Base-by-base conservation (phyloP, 2,888 invertebrate genomes). In the Alentia gelatinosa region DNA sequence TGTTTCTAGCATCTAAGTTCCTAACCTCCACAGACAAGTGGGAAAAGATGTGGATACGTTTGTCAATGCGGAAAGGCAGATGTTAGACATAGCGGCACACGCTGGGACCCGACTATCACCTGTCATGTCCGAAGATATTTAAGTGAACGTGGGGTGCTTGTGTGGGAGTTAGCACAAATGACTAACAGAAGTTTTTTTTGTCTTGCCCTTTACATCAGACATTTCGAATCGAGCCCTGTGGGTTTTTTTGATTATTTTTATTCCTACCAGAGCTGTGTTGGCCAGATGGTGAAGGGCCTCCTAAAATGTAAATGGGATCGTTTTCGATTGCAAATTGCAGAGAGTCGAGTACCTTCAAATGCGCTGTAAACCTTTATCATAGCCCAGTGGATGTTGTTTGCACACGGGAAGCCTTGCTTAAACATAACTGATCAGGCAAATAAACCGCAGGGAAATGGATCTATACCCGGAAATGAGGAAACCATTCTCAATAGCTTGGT, bases 361-460 rank as follows among this genome's bases (percentile, higher is more conserved):
- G 15, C 33, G n/a, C 26, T 26, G 68, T 68, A 68, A 68, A 68
- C 12, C 68, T 68, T 12, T 26, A 19, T n/a, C 15, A 68, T 26
- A 68, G 68, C n/a, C 26, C 30, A 12, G 68, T 30, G 26, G 12
- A 26, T 26, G 30, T 26, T 68, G 68, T n/a, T 68, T 68, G 68
- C 30, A 0, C n/a, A 12, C 1, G 68, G 33, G 33, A 68, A 68
- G 68, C 30, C 23, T 19, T 68, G 1, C 30, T 68, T 68, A 68
- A 68, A 68, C 68, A 68, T 68, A 68, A 68, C 68, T 68, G 68
- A 68, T 68, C 30, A 26, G 33, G 68, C 68, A 68, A 68, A 68
- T 68, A 68, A 68, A 68, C 26, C 68, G 12, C 68, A 12, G 33
- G 68, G 68, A 68, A 68, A 68, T 68, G 26, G 68, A 30, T 3